These are phyloP conservation scores for Oostethus manadensis DNA, from an alignment of 2,113 vertebrate genomes.

Conservation along the genomic window DNA sequence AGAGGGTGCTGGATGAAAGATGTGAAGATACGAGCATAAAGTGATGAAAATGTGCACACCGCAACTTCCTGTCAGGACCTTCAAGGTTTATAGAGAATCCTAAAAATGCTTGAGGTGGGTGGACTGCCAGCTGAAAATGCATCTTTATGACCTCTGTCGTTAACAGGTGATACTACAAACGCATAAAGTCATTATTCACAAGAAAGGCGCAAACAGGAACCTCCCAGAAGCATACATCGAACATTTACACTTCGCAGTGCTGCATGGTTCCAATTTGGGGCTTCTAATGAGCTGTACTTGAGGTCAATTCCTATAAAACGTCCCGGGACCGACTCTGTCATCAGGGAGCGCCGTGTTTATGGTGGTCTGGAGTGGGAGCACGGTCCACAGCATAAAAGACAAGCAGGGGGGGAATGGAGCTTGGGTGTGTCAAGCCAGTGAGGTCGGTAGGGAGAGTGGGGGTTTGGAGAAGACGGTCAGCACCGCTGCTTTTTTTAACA, in stretches of 20 bases:
- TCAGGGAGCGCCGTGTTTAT: slow-evolving; percentile 77
- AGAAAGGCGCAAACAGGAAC: slow-evolving; percentile 13
- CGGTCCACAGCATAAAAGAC: slow-evolving; percentile 74
- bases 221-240: slow-evolving; percentile 38
- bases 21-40: slow-evolving; percentile 14
- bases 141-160: background rate
- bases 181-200: background rate
- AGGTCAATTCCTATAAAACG: slow-evolving; percentile 78
- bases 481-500: slow-evolving; percentile 64
- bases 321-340: slow-evolving; percentile 74
- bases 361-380: slow-evolving; percentile 77
- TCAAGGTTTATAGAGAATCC: slow-evolving; percentile 2
- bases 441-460: slow-evolving; percentile 40
- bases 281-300: slow-evolving; percentile 79
- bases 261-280: slow-evolving; percentile 77
- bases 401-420: slow-evolving; percentile 52
- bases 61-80: too few species aligned
- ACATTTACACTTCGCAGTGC: slow-evolving; percentile 61
- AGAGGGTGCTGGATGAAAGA: slow-evolving; percentile 41
- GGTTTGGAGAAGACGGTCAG: slow-evolving; percentile 67
- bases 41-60: too few species aligned
- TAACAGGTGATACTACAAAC: slow-evolving; percentile 14
- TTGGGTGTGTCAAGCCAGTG: slow-evolving; percentile 65
- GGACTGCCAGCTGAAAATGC: slow-evolving; percentile 7
- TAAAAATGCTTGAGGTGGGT: slow-evolving; percentile 56